A percentile compares a stretch with the other conserved stretches of the same genome.
Conservation (phyloP, 1,140 invertebrate genomes). For the Pissodes strobi region DNA sequence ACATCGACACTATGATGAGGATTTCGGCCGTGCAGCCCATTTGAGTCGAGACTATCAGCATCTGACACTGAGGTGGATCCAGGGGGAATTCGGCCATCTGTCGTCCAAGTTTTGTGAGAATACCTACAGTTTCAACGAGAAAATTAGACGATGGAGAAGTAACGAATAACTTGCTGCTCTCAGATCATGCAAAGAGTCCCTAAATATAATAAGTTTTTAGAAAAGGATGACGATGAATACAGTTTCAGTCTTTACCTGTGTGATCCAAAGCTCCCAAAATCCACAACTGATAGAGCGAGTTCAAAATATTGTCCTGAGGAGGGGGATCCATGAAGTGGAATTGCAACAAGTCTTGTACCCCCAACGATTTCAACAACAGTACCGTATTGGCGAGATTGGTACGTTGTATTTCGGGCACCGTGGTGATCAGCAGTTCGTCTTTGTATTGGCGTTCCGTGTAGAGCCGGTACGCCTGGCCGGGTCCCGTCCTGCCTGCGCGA, state of each 20-base stretch:
- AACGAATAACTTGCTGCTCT: no score
- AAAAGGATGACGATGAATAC: no score
- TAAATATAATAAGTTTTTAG: no score
- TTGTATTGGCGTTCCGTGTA: constrained; percentile 97
- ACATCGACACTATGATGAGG: constrained; percentile 95
- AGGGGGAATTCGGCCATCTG: constrained; percentile 99
- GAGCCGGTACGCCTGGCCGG: constrained; percentile 90
- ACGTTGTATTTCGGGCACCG: constrained; percentile 97
- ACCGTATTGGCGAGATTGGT: constrained; percentile 99
- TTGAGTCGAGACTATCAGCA: constrained; percentile 92
- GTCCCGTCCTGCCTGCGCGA: constrained; percentile 93
- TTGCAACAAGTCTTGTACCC: constrained; percentile 93
- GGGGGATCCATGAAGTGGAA: constrained; percentile 99
- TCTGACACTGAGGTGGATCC: constrained; percentile 98
- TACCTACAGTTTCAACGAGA: no score
- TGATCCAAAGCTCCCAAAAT: constrained; percentile 97
- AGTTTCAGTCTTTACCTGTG: constrained; percentile 74
- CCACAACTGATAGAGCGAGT: constrained; percentile 99
- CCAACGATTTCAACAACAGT: constrained; percentile 92
- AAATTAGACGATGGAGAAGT: no score
- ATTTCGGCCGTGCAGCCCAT: constrained; percentile 91
- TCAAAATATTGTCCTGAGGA: constrained; percentile 97
- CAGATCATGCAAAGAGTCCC: no score
- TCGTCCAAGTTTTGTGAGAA: constrained; percentile 84
- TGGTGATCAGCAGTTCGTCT: constrained; percentile 89